These are phyloP conservation scores for Aethes cnicana DNA, from an alignment of 2,888 invertebrate genomes.

Conservation along the genomic window DNA sequence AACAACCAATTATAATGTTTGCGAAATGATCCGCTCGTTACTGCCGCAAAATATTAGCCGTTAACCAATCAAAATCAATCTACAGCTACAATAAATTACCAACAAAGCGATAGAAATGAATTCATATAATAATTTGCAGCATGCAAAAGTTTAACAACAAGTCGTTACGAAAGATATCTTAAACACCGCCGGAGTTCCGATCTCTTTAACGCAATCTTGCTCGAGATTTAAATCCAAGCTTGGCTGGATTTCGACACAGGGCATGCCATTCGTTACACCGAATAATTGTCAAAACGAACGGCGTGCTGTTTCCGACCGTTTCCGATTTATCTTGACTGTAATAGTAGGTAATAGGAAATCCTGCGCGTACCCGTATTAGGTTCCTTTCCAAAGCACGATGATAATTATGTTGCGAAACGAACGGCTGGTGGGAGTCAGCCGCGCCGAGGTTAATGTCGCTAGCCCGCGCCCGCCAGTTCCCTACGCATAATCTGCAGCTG, in stretches of 20 bases:
- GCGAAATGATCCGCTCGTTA: slow-evolving; percentile 11
- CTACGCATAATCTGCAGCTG: slow-evolving; percentile 30
- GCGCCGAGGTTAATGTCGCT: slow-evolving; percentile 55
- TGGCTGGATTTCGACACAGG: slow-evolving; percentile 53
- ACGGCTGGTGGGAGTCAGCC: slow-evolving; percentile 48
- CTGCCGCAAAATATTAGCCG: slow-evolving; percentile 24
- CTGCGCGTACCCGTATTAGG: slow-evolving; percentile 51
- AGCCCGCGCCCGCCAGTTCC: slow-evolving; percentile 41
- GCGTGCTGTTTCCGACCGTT: slow-evolving; percentile 57
- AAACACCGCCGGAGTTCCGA: slow-evolving; percentile 38
- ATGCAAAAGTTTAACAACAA: slow-evolving; percentile 37
- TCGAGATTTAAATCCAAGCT: slow-evolving; percentile 55
- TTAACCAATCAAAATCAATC: slow-evolving; percentile 43
- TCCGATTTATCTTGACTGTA: slow-evolving; percentile 58
- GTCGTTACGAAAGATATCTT: slow-evolving; percentile 39
- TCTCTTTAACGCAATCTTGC: slow-evolving; percentile 53
- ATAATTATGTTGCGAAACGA: slow-evolving; percentile 68
- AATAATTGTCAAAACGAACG: slow-evolving; percentile 67
- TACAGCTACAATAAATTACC: slow-evolving; percentile 39
- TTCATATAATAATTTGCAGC: slow-evolving; percentile 39
- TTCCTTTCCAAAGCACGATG: slow-evolving; percentile 68
- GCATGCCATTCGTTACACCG: slow-evolving; percentile 53
- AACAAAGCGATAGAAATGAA: slow-evolving; percentile 36
- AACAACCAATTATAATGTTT: slow-evolving; percentile 9
- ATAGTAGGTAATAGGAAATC: slow-evolving; percentile 62